Evolutionary conservation across 2,113 vertebrate genomes (phyloP), one percentile per base, ranked within the genome.

Genomic region (Phodopus roborovskii): DNA sequence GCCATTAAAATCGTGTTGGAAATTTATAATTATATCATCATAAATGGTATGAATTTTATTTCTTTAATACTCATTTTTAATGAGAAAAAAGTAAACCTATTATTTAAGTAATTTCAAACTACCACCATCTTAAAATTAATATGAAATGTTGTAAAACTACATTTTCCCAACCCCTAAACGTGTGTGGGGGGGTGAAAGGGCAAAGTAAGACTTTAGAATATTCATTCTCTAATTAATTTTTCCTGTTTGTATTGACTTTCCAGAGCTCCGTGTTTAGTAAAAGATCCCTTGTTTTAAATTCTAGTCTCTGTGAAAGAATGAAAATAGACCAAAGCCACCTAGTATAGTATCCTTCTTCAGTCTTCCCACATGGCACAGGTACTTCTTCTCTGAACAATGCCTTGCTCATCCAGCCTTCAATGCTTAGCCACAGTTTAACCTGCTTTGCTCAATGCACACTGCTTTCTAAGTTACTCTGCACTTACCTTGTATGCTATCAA

Each of bases 101-200:
- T 88, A 88, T 30, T 71, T 78, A 39, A 79, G 16, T 50, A 94
- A 62, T 71, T 97, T 71, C 90, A 96, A 97, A 96, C 42, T 22
- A 74, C 19, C 4, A 93, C 36, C 48, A 96, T 24, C 73, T 93
- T 82, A 85, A 92, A 95, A 93, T 42, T 93, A 90, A 85, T 90
- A 89, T 6, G 11, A 96, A 92, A 89, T 88, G 36, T 95, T 28
- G 60, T 93, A 10, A 96, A 84, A 95, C 48, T 95, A 26, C 70
- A 73, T 13, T 75, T 97, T 16, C n/a, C 11, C 9, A 24, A 22
- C 3, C 48, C 39, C 45, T 70, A 91, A 56, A 75, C 73, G 79
- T 53, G 36, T 66, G 45, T 56, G 53, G 11, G 50, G 8, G 50
- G 11, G 53, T 56, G 92, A 93, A 84, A 81, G 26, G 84, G 93